phyloP scores from a whole-genome alignment of 2,113 vertebrate species.

The Cacatua alba region DNA sequence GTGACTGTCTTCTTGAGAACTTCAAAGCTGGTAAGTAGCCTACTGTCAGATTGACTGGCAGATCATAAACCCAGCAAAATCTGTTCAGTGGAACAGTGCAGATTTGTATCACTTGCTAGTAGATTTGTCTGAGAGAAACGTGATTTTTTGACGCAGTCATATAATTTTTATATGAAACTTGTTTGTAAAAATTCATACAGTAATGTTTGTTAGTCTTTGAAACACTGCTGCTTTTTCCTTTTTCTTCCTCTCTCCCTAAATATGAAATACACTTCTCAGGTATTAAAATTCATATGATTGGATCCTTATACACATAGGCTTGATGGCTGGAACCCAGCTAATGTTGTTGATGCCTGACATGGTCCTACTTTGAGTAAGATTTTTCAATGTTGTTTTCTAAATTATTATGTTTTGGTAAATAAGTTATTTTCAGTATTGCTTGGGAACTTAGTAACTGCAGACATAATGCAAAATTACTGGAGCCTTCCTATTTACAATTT shows the following conservation, averaged over 20 bases:
- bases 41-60: neutral
- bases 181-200: neutral
- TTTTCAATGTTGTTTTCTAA: neutral
- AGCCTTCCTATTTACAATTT: neutral
- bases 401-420: neutral
- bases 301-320: neutral
- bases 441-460: neutral
- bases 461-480: neutral
- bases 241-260: neutral
- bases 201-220: neutral
- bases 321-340: neutral
- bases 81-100: neutral
- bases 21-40: neutral
- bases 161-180: neutral
- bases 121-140: neutral
- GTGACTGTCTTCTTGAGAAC: neutral
- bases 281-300: neutral
- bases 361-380: neutral
- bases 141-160: neutral
- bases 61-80: neutral
- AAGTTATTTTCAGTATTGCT: neutral
- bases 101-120: neutral
- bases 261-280: constrained; percentile 42
- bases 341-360: neutral
- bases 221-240: neutral